Base-by-base conservation (phyloP, 2,888 invertebrate genomes). In the Mamestra brassicae region DNA sequence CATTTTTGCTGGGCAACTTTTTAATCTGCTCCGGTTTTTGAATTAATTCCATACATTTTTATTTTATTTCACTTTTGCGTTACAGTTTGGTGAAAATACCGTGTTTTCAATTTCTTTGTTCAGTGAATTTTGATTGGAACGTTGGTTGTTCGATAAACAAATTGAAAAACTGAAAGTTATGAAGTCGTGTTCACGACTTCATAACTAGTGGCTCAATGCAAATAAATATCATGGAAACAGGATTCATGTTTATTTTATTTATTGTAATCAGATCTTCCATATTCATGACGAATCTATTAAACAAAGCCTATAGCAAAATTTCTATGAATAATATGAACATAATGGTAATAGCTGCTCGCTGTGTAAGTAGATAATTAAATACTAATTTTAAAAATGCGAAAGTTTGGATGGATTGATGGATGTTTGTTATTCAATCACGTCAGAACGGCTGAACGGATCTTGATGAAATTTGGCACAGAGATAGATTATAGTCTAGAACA, bases 251-350 rank as follows among this genome's bases (percentile, higher is more conserved):
- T 64, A 63, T 47, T 34, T 52, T 64, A 63, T 47, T 69, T 15
- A 66, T 64, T 68, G n/a, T 55, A 69, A 69, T 71, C n/a, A 3
- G 15, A 36, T n/a, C 8, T 45, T 54, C 2, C 45, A 36, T 70
- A 55, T 71, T 55, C n/a, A 45, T 55, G 36, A 7, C 11, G 15
- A 55, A 47, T 69, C 34, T 69, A 36, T 36, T 26, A 26, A 26
- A 26, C 26, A 26, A 26, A 26, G 26, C 26, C 26, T 26, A 1
- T 26, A 26, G 26, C 26, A 26, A 26, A 26, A 26, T 26, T 26
- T 26, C 26, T 26, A 26, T 26, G 26, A 26, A 26, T 26, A 26
- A 26, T 26, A 26, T 26, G 26, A 26, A 26, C 26, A 26, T 26
- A 26, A 26, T 26, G 26, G 26, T 26, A 26, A 26, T 26, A 26